Evolutionary conservation across 2,113 vertebrate species (phyloP).

Genomic region (Zosterops hypoxanthus): DNA sequence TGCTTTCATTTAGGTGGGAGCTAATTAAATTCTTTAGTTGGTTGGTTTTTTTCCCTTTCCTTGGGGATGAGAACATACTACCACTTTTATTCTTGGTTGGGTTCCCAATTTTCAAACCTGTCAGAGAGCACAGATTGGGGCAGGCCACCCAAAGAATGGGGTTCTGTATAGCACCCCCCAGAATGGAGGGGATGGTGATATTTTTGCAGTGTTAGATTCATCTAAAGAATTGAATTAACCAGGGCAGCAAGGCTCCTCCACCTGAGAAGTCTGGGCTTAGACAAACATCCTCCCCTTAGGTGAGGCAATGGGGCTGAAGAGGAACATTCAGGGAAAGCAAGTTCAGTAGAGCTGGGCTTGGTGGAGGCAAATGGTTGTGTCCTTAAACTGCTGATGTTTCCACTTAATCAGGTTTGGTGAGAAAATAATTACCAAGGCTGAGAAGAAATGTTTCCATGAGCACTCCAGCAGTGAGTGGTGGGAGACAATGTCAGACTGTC

Average conservation of each 20-base stretch:
- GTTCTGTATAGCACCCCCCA: neutral
- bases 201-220: neutral
- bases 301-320: rapidly evolving
- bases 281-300: neutral
- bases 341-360: too few species aligned
- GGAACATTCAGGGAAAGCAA: neutral
- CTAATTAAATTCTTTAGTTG: neutral
- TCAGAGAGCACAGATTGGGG: neutral
- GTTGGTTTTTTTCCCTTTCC: neutral
- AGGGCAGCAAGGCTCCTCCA: neutral
- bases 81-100: neutral
- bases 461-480: neutral
- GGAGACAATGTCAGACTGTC: neutral
- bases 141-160: neutral
- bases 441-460: neutral
- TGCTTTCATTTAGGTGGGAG: neutral
- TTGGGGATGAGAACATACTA: neutral
- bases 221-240: neutral
- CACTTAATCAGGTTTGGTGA: neutral
- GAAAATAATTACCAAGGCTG: neutral
- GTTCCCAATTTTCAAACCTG: neutral
- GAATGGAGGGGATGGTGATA: neutral
- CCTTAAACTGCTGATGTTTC: neutral
- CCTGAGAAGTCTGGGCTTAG: neutral
- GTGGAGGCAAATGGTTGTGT: neutral